Evolutionary conservation across 2,797 vertebrate species (phyloP).

Genomic region (Onychomys torridus): DNA sequence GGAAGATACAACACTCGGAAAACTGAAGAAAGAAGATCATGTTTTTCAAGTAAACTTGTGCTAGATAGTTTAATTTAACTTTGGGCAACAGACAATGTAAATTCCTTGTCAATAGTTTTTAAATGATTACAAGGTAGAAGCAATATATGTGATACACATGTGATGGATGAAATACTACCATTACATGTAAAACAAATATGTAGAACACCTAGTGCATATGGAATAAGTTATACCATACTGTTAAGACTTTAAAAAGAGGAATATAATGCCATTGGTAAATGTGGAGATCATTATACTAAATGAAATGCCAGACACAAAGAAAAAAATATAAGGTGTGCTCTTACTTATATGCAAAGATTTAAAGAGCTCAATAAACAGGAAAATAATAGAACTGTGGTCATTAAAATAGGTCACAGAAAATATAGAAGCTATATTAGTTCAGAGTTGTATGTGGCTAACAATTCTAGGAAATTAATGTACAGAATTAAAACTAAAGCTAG

Average conservation of each 20-base stretch:
- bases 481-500: no score
- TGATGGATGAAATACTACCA: not conserved
- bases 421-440: not conserved
- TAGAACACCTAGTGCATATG: not conserved
- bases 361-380: not conserved
- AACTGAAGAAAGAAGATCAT: not conserved
- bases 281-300: not conserved
- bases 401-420: not conserved
- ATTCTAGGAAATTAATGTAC: not conserved
- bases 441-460: not conserved
- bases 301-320: not conserved
- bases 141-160: not conserved
- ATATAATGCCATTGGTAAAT: not conserved
- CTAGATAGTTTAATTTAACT: not conserved
- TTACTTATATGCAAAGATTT: not conserved
- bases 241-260: not conserved
- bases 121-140: not conserved
- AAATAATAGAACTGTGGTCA: not conserved
- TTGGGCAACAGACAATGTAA: not conserved
- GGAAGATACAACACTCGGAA: not conserved
- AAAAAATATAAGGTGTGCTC: not conserved
- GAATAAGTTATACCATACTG: not conserved
- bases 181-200: not conserved
- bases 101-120: not conserved
- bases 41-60: not conserved